Percentiles rank a stretch among this genome's conserved stretches.
Evolutionary conservation across 2,888 invertebrate species (phyloP).

Genomic region (Eueremaeus valkanovi): DNA sequence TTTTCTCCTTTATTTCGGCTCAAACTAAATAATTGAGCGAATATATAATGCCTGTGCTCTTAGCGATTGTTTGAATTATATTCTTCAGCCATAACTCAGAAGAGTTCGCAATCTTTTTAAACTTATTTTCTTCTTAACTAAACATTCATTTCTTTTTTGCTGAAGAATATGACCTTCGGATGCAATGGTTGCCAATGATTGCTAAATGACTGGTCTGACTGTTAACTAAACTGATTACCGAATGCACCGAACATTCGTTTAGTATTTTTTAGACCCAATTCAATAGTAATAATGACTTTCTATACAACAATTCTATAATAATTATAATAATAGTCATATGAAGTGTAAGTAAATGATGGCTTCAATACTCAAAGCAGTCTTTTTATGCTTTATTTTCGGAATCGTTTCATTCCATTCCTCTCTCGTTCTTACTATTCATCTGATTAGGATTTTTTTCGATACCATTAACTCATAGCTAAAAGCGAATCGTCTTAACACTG

Average conservation of each 20-base stretch:
- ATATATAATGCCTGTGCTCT: background rate
- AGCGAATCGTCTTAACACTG: background rate
- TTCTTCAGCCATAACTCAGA: background rate
- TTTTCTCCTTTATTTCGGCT: too few relatives aligned
- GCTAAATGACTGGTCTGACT: background rate
- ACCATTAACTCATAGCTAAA: background rate
- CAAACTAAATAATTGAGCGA: background rate
- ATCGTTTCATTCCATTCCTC: background rate
- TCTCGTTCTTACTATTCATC: background rate
- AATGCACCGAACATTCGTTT: background rate
- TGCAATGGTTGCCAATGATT: background rate
- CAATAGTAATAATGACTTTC: background rate
- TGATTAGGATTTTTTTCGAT: too few relatives aligned
- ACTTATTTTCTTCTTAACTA: background rate
- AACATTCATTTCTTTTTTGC: background rate
- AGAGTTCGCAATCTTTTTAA: background rate
- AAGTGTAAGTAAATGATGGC: background rate
- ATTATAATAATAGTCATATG: background rate
- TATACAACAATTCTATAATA: slow-evolving; percentile 3
- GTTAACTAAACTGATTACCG: background rate
- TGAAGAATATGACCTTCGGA: background rate
- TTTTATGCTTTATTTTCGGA: background rate
- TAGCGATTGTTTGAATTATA: background rate
- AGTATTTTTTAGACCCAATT: background rate
- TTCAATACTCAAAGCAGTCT: background rate